Percentiles rank a stretch among this genome's conserved stretches.
Conservation (phyloP, 1,140 invertebrate genomes). For the Polypedilum vanderplanki region DNA sequence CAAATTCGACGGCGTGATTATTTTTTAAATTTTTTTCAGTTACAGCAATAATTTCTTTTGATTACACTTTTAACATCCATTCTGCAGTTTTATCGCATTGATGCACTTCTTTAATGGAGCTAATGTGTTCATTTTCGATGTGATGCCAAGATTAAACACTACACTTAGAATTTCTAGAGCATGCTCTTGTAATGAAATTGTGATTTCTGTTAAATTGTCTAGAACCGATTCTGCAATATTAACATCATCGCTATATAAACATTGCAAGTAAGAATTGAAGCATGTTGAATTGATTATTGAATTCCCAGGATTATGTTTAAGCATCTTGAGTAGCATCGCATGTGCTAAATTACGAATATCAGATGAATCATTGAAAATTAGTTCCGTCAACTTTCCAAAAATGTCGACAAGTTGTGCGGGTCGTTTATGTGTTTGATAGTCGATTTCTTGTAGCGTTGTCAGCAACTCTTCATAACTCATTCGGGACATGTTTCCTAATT, state of each 20-base stretch:
- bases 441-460: constrained; percentile 61
- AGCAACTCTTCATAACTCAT: constrained; percentile 47
- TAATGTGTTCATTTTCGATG: constrained; percentile 68
- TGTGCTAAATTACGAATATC: constrained; percentile 58
- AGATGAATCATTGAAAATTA: constrained; percentile 56
- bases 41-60: too few species aligned
- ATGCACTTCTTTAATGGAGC: constrained; percentile 73
- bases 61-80: constrained; percentile 55
- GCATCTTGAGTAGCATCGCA: constrained; percentile 53
- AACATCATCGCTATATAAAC: constrained; percentile 67
- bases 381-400: constrained; percentile 53
- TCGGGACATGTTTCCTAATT: constrained; percentile 17
- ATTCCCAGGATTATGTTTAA: constrained; percentile 58
- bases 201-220: constrained; percentile 74
- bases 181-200: constrained; percentile 76
- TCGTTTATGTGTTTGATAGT: constrained; percentile 59
- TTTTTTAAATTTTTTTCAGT: too few species aligned
- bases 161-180: constrained; percentile 67
- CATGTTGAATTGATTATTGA: constrained; percentile 48
- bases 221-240: constrained; percentile 72
- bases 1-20: too few species aligned
- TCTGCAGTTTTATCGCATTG: constrained; percentile 70
- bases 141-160: constrained; percentile 75
- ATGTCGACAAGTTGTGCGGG: constrained; percentile 59
- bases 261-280: constrained; percentile 68